Evolutionary conservation across 2,113 vertebrate species (phyloP), one percentile per base, ranked within the genome.

Genomic region (Natator depressus): DNA sequence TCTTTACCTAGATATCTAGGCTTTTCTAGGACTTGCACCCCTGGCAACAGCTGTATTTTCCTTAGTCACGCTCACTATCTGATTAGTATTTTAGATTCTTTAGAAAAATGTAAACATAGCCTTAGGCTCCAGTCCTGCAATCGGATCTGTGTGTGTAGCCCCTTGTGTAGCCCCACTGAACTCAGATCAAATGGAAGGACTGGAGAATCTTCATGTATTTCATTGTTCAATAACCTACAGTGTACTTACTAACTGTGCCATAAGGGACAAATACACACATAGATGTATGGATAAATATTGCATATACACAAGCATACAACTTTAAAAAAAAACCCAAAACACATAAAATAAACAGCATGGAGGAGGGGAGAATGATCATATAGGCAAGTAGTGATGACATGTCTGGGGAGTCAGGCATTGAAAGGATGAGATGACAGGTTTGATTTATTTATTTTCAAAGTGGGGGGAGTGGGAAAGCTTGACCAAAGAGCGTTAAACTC

Each of bases 31-130:
- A 92, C 93, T 53, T 91, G 90, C 94, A 94, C 81, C 57, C 57
- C 57, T 91, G 88, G 93, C 95, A 96, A 91, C 97, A 96, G 96
- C 96, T 97, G 96, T 96, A 93, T 96, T 96, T 95, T 96, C 95
- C 96, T 97, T 96, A 97, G 96, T 92, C 92, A 94, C 35, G 6
- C 93, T 95, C 81, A 69, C 1, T 96, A 96, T 96, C 96, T 91
- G 91, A 94, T 96, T 89, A 93, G 94, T 95, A 65, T 83, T 95
- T 96, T 55, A 89, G 92, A 96, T 94, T 95, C 96, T 91, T 97
- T 91, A 95, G 94, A 89, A 83, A 94, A 96, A 97, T 46, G 96
- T 95, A 97, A 97, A 95, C 96, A 95, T n/a, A 83, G 20, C 89
- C 90, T 89, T 82, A 88, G 93, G 81, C 89, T 97, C 93, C 95